Base-by-base conservation (phyloP, 2,113 vertebrate genomes). In the Apteryx mantelli region DNA sequence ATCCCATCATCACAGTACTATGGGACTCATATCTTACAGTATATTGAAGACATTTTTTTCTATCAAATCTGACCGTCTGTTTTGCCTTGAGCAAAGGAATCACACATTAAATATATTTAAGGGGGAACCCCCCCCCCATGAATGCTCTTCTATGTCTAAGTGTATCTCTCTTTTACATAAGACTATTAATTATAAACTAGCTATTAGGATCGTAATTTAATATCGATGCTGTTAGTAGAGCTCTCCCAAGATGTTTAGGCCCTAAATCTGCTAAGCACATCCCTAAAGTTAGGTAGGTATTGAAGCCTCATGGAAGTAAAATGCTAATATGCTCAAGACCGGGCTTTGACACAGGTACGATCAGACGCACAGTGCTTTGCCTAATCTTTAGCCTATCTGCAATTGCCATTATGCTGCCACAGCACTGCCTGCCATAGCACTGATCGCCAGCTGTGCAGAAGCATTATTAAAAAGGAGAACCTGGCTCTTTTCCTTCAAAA, bases 1-100 rank as follows among this genome's bases (percentile, higher is more conserved):
- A 88, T 77, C 91, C 93, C 73, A 80, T 76, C n/a, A 40, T 25
- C 91, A 36, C 86, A 38, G 7, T 96, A 93, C 92, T 96, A 94
- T 28, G 48, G 71, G 42, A 74, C 38, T 86, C 38, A 30, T 34
- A n/a, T 28, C 30, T 5, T 48, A 71, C 32, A 83, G 63, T 65
- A 69, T 36, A 82, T 89, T 3, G 70, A 85, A 20, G 87, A 26
- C 6, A 3, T 32, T 17, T 48, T 85, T 74, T 66, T 14, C 78
- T 38, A 13, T 65, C 89, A 38, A 25, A 87, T 46, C 92, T 71
- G 87, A n/a, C 22, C 0, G 17, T 5, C 69, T 77, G 65, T 73
- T 94, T 87, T 81, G 20, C 86, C 34, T 9, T 9, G 17, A 95
- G 83, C 30, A 68, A 82, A 88, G 80, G 65, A 81, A 90, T 71